These are phyloP conservation scores for Holothuria leucospilota DNA, from an alignment of 53 echinoderm and acorn worm genomes.

Conservation along the genomic window DNA sequence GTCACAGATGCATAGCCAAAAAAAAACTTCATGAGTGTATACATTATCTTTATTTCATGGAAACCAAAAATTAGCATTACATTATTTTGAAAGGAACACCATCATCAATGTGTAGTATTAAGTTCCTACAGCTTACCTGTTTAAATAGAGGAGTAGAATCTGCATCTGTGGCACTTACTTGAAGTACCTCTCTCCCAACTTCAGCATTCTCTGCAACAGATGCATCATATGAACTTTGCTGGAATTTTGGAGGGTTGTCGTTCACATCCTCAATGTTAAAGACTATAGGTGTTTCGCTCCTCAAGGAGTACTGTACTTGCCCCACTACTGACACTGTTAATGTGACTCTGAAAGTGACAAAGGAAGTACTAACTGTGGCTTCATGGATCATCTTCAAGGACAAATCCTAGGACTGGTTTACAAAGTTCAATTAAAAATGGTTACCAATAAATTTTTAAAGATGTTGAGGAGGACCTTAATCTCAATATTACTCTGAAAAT, in stretches of 20 bases:
- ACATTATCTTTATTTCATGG: too few species aligned
- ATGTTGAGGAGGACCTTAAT: too few species aligned
- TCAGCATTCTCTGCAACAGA: background rate
- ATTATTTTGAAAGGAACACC: too few species aligned
- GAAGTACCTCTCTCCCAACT: background rate
- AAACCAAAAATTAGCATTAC: too few species aligned
- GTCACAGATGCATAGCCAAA: too few species aligned
- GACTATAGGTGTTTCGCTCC: background rate
- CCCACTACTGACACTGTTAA: constrained; percentile 3
- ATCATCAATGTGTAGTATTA: too few species aligned
- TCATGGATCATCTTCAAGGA: background rate
- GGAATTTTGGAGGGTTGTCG: constrained; percentile 38
- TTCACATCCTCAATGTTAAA: constrained; percentile 14
- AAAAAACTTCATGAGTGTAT: too few species aligned
- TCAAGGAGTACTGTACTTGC: background rate
- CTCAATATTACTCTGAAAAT: too few species aligned
- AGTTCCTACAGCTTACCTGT: background rate
- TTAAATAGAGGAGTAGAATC: constrained; percentile 6
- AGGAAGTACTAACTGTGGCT: background rate
- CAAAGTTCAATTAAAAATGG: too few species aligned
- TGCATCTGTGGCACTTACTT: constrained; percentile 17
- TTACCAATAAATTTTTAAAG: too few species aligned
- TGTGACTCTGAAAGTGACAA: background rate
- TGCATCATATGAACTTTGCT: constrained; percentile 20
- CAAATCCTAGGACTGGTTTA: too few species aligned